Conservation (phyloP, 1,140 invertebrate species). For the Venustaconcha ellipsiformis region DNA sequence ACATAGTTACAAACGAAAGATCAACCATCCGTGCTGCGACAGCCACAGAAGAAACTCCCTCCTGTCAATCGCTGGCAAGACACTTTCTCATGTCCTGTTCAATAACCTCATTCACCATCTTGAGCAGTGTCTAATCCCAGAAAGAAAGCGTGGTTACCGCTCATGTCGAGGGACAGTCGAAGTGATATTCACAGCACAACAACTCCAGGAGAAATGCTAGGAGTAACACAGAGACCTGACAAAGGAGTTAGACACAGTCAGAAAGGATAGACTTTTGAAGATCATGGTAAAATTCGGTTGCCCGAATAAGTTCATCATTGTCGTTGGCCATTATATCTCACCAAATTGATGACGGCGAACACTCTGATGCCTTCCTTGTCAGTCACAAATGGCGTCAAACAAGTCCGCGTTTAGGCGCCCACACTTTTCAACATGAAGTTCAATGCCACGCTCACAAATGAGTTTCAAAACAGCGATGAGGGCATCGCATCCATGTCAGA, state of each 20-base stretch:
- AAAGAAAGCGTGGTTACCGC: slow-evolving; percentile 35
- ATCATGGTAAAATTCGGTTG: slow-evolving; percentile 34
- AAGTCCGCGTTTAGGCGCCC: slow-evolving; percentile 38
- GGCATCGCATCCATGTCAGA: slow-evolving; percentile 13
- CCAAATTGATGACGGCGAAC: slow-evolving; percentile 3
- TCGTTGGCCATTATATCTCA: slow-evolving; percentile 19
- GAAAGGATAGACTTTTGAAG: slow-evolving; percentile 30
- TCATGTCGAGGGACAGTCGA: slow-evolving; percentile 26
- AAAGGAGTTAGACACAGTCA: slow-evolving; percentile 46
- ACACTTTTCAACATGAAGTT: slow-evolving; percentile 15
- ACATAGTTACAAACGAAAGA: slow-evolving; percentile 31
- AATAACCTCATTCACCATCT: slow-evolving; percentile 22
- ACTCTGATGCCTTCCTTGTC: not conserved
- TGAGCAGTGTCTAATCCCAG: slow-evolving; percentile 23
- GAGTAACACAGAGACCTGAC: slow-evolving; percentile 41
- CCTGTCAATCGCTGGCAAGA: slow-evolving; percentile 34
- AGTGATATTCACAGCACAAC: slow-evolving; percentile 33
- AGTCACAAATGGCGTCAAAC: slow-evolving; percentile 34
- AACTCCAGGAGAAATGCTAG: slow-evolving; percentile 34
- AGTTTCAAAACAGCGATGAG: too few species aligned
- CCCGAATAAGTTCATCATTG: slow-evolving; percentile 17
- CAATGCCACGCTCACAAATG: too few species aligned
- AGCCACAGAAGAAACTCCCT: slow-evolving; percentile 31
- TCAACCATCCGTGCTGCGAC: slow-evolving; percentile 19
- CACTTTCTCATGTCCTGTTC: slow-evolving; percentile 31